phyloP scores from a whole-genome alignment of 2,797 vertebrate species.

The Dipus sagitta region DNA sequence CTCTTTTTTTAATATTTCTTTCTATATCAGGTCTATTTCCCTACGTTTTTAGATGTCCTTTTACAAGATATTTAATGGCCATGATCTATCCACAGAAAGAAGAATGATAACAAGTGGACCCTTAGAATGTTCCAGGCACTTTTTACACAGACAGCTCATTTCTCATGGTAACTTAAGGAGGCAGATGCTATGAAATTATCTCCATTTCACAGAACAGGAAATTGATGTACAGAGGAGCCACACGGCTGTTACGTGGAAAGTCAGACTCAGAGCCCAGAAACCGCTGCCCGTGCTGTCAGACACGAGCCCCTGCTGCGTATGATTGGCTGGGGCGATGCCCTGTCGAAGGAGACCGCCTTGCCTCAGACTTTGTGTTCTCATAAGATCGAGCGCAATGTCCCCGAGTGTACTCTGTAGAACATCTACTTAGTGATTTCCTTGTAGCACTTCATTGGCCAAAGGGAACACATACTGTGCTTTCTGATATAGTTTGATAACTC shows the following conservation, averaged over 20 bases:
- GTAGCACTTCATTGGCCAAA: background rate
- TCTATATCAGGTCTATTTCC: background rate
- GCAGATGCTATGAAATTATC: background rate
- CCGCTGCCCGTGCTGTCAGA: background rate
- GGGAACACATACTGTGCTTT: slow-evolving; percentile 37
- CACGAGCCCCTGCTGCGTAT: no score
- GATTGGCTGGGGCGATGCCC: background rate
- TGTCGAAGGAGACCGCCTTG: fast-evolving
- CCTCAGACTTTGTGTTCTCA: background rate
- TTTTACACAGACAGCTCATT: background rate
- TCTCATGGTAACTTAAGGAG: background rate
- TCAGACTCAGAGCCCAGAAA: background rate
- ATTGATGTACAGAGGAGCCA: background rate
- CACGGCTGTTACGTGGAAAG: background rate
- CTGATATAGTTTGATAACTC: slow-evolving; percentile 1
- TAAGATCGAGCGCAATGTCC: background rate
- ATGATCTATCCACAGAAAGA: background rate
- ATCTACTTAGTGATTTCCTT: slow-evolving; percentile 20
- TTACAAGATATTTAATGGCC: background rate
- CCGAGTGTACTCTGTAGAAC: background rate
- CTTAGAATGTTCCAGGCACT: background rate
- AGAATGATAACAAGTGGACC: background rate
- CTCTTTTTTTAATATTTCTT: background rate
- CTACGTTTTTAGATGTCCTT: background rate
- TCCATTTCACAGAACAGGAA: background rate